A percentile compares a stretch with the other conserved stretches of the same genome.
phyloP scores from a whole-genome alignment of 2,797 vertebrate genomes.

The Antrozous pallidus region DNA sequence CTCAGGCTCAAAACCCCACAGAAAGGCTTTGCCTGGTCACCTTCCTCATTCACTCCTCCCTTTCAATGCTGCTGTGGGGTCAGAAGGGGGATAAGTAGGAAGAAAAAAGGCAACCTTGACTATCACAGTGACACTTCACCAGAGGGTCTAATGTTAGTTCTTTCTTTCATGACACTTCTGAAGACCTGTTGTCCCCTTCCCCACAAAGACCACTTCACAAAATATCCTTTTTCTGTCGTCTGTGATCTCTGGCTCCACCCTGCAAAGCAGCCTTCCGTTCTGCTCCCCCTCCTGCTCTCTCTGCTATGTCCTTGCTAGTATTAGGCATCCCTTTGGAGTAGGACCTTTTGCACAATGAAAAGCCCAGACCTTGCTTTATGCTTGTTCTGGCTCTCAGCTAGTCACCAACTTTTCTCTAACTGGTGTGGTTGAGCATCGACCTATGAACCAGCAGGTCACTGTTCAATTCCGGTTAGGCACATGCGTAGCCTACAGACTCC shows the following conservation, averaged over 20 bases:
- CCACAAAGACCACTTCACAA: background rate
- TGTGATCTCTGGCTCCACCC: background rate
- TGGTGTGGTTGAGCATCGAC: no score
- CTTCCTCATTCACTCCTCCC: no score
- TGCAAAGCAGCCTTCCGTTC: no score
- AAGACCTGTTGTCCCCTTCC: background rate
- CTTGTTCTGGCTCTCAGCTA: background rate
- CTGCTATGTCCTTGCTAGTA: background rate
- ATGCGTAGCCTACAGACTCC: no score
- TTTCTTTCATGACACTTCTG: background rate
- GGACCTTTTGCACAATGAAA: background rate
- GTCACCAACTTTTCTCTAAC: background rate
- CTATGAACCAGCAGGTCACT: no score
- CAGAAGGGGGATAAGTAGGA: background rate
- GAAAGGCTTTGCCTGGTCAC: fast-evolving
- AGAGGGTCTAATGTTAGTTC: background rate
- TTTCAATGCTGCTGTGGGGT: background rate
- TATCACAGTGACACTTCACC: background rate
- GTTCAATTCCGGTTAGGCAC: no score
- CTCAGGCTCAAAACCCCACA: background rate
- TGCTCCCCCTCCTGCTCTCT: background rate
- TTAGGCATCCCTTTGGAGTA: background rate
- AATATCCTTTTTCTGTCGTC: background rate
- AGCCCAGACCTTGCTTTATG: background rate
- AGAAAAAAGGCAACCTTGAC: background rate